A percentile compares a stretch with the other conserved stretches of the same genome.
phyloP scores from a whole-genome alignment of 2,797 vertebrate species.

The Glyptemys insculpta region DNA sequence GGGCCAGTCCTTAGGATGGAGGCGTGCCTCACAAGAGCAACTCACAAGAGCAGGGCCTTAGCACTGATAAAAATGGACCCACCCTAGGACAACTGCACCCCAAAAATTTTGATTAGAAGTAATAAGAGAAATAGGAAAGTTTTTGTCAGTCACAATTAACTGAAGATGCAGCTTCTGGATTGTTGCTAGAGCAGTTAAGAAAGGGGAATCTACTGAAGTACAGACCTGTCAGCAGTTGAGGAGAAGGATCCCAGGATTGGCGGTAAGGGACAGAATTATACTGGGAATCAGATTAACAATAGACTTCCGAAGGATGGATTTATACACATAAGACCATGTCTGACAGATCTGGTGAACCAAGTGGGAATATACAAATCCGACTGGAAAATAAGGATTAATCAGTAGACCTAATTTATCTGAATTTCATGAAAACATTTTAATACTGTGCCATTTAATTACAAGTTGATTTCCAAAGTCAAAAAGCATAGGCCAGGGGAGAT shows the following conservation, averaged over 20 bases:
- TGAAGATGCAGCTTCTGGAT: neutral
- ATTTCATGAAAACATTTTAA: conserved; percentile 34
- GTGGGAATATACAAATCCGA: neutral
- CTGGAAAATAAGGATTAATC: conserved; percentile 15
- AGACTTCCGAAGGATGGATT: neutral
- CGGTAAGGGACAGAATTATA: neutral
- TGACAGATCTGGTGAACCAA: neutral
- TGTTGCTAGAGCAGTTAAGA: neutral
- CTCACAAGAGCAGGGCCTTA: neutral
- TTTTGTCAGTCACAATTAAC: neutral
- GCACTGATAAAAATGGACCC: neutral
- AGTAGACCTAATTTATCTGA: conserved; percentile 63
- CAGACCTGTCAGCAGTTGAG: neutral
- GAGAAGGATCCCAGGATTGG: neutral
- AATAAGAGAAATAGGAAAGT: neutral
- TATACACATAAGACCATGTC: neutral
- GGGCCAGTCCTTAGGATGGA: neutral
- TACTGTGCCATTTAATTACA: conserved; percentile 70
- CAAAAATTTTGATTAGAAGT: neutral
- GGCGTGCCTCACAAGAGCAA: neutral
- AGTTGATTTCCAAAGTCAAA: conserved; percentile 30
- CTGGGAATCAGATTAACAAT: neutral
- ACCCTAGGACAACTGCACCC: neutral
- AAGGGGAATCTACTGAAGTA: neutral
- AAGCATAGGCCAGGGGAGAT: neutral